Conservation (phyloP, 2,888 invertebrate genomes). For the Tipula helvola region DNA sequence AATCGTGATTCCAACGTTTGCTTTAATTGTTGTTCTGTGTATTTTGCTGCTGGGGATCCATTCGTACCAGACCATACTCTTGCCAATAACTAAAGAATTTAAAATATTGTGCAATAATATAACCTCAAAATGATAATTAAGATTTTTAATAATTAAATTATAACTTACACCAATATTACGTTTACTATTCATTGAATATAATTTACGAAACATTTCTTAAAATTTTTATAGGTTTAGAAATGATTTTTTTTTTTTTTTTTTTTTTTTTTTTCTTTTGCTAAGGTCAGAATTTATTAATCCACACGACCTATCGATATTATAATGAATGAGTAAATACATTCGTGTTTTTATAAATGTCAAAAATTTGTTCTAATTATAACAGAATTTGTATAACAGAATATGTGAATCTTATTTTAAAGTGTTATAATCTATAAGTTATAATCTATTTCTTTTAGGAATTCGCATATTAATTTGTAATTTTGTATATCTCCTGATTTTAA, state of each 20-base stretch:
- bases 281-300: too few species aligned
- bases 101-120: neutral
- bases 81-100: slow-evolving; percentile 14
- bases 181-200: neutral
- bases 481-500: too few species aligned
- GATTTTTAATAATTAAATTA: neutral
- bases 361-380: too few species aligned
- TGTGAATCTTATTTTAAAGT: too few species aligned
- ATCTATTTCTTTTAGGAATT: too few species aligned
- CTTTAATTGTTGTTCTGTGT: slow-evolving; percentile 15
- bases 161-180: neutral
- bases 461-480: too few species aligned
- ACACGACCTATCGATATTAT: too few species aligned
- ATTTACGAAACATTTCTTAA: neutral
- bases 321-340: too few species aligned
- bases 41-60: slow-evolving; percentile 12
- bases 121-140: neutral
- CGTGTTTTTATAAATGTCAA: too few species aligned
- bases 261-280: too few species aligned
- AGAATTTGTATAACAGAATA: too few species aligned
- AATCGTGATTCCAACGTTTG: slow-evolving; percentile 15
- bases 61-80: slow-evolving; percentile 17
- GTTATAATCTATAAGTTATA: too few species aligned
- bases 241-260: neutral
- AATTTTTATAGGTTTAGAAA: neutral